A percentile compares a stretch with the other conserved stretches of the same genome.
These are phyloP conservation scores for Cariama cristata DNA, from an alignment of 2,113 vertebrate species.

Conservation along the genomic window DNA sequence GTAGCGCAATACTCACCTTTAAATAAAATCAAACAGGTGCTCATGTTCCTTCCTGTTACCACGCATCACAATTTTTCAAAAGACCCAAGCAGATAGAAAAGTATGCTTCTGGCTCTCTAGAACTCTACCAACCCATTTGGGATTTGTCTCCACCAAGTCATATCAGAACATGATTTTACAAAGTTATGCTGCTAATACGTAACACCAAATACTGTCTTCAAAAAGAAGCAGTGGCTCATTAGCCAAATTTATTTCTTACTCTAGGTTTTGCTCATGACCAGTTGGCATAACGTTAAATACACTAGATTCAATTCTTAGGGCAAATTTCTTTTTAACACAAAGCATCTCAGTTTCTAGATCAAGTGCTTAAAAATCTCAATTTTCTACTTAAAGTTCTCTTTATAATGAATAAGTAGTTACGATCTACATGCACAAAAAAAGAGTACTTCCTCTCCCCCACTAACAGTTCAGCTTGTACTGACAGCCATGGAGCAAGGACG, in stretches of 20 bases:
- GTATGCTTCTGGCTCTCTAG: background rate
- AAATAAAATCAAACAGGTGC: background rate
- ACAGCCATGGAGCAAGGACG: rapidly evolving
- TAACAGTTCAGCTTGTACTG: background rate
- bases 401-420: background rate
- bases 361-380: background rate
- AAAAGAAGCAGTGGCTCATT: background rate
- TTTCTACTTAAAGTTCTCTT: background rate
- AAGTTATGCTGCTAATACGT: background rate
- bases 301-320: background rate
- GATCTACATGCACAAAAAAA: background rate
- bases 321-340: background rate
- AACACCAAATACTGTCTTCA: background rate
- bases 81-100: background rate
- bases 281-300: background rate
- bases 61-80: background rate
- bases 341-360: background rate
- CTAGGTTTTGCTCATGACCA: background rate
- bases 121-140: background rate
- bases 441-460: background rate
- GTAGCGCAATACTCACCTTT: background rate
- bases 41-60: background rate
- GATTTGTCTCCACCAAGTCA: background rate
- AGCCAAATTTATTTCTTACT: background rate
- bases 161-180: background rate